Base-by-base conservation (phyloP, 2,888 invertebrate species). In the Xanthia icteritia region DNA sequence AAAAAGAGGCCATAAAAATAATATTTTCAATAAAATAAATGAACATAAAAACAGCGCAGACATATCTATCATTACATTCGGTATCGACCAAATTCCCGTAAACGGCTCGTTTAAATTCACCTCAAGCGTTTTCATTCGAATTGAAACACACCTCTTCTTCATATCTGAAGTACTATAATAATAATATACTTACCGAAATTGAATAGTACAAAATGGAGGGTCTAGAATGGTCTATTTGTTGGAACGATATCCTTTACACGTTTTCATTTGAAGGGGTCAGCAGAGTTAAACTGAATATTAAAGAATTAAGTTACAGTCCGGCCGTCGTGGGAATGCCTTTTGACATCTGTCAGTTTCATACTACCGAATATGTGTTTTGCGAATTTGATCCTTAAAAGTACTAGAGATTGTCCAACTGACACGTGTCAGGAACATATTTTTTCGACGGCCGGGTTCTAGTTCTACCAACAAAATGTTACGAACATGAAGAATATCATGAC, bases 181-280 rank as follows among this genome's bases (percentile, higher is more conserved):
- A 77, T 86, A 86, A 86, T 86, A 80, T 79, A 84, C 85, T 86
- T 75, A 79, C 72, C 63, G 48, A 86, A 86, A 86, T 84, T 85
- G 86, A 86, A 84, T 75, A 79, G 67, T 79, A 74, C 69, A 54
- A 82, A 84, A 80, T 71, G 86, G 74, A 73, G 75, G 69, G 73
- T 83, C 73, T 79, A 66, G 69, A 71, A 80, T 86, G 64, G 77
- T 54, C 56, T 73, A 61, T 86, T 77, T 77, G 65, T 82, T 63
- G 63, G 51, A 78, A 82, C 68, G 74, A 78, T 69, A 82, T 74
- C 68, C 45, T 72, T 71, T 66, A 82, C 76, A 69, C 68, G 81
- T 76, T 72, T 84, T 67, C 75, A 76, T 82, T 83, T 60, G 36
- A 61, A 60, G 66, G 42, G 13, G 27, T 61, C n/a, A 64, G 63